Evolutionary conservation across 2,113 vertebrate species (phyloP), one percentile per base, ranked within the genome.

Genomic region (Oreochromis tanganicae): DNA sequence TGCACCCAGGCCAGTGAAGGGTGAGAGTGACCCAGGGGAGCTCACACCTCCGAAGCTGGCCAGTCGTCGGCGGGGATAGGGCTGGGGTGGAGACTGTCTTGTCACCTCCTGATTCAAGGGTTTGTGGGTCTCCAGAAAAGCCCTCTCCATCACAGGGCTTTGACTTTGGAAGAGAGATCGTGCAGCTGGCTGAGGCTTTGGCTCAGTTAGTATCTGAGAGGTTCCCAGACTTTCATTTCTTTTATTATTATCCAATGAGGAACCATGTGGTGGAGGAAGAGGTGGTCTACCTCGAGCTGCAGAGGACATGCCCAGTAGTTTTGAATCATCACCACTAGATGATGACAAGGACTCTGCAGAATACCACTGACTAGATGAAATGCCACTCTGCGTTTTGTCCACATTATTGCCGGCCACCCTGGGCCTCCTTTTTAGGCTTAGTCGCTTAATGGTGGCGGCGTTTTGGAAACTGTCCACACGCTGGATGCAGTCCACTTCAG

Each of bases 31-130:
- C 83, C 97, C 97, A 0, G 97, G 97, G 13, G 97, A 98, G 79
- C 98, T 97, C 90, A 97, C 89, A 21, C 98, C 98, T 80, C 98
- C 97, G 80, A 99, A 99, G 91, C 98, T 99, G 88, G 98, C 98
- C 78, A 99, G 97, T 59, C 98, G 92, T 19, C 94, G 97, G 43
- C 98, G 96, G 16, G 97, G 97, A 56, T 95, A 94, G 7, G 94
- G 94, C 80, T 96, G 92, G 97, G 97, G 87, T 92, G 96, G 81
- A 81, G 83, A 29, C 34, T 82, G 24, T 92, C 92, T 90, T 93
- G 94, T 95, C 71, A 92, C 96, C 85, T 98, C 98, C 95, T 97
- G 97, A 80, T 98, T 98, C 0, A 97, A 91, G 61, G 96, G 93
- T 56, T 95, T 96, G 46, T 95, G 95, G 0, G 96, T 98, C 93